Percentiles rank a stretch among this genome's conserved stretches.
phyloP scores from a whole-genome alignment of 2,888 invertebrate genomes.

The Lasioglossum zephyrum region DNA sequence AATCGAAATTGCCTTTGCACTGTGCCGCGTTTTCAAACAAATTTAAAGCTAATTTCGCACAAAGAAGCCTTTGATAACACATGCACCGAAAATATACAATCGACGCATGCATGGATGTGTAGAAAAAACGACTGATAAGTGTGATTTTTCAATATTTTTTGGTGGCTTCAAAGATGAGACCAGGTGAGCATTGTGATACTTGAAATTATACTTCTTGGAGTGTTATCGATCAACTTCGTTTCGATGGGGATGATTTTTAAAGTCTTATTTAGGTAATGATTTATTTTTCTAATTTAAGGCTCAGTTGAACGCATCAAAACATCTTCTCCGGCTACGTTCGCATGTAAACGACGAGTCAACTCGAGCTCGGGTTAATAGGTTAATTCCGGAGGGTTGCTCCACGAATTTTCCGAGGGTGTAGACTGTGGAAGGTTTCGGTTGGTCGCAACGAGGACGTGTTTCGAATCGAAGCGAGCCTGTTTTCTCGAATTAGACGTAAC shows the following conservation, averaged over 20 bases:
- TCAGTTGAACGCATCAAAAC: background rate
- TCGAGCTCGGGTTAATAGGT: background rate
- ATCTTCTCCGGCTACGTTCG: background rate
- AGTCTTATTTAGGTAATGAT: background rate
- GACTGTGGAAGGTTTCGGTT: constrained; percentile 3
- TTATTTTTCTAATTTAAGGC: background rate
- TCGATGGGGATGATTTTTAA: background rate
- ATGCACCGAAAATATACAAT: too few relatives aligned
- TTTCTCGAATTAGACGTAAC: constrained; percentile 33
- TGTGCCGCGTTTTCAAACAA: too few relatives aligned
- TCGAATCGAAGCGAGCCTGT: constrained; percentile 24
- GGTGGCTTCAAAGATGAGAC: too few relatives aligned
- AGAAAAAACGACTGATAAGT: background rate
- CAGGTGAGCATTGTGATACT: background rate
- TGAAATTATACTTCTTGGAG: background rate
- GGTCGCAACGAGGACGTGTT: constrained; percentile 24
- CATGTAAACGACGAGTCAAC: constrained; percentile 6
- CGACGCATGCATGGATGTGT: background rate
- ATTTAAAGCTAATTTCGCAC: too few relatives aligned
- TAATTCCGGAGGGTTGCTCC: background rate
- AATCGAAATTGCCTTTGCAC: too few relatives aligned
- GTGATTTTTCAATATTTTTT: too few relatives aligned
- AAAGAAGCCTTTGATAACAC: too few relatives aligned
- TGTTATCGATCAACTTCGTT: background rate
- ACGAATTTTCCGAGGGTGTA: constrained; percentile 8